Evolutionary conservation across 2,888 invertebrate species (phyloP).

Genomic region (Sylvicola fuscatus): DNA sequence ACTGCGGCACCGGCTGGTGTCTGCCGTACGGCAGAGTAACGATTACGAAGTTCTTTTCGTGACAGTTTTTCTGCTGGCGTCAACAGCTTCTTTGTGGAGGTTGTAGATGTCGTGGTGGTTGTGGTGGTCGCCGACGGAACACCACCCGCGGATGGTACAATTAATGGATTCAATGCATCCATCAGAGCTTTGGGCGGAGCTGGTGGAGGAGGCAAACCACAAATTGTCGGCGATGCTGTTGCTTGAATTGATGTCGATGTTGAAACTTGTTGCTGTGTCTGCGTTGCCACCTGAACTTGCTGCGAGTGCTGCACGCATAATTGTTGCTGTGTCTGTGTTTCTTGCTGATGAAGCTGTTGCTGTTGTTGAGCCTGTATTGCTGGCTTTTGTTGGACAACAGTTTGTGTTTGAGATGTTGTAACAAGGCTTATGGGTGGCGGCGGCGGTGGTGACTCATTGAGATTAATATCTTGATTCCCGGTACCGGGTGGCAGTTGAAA

Average conservation of each 20-base stretch:
- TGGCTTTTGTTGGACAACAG: slow-evolving; percentile 1
- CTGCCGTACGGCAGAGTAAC: slow-evolving; percentile 21
- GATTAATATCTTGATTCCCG: too few species aligned
- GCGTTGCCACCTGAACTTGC: slow-evolving; percentile 33
- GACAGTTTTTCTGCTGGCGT: slow-evolving; percentile 22
- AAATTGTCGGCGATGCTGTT: slow-evolving; percentile 9
- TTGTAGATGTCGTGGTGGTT: slow-evolving; percentile 12
- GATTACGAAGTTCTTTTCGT: slow-evolving; percentile 22
- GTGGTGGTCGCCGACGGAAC: neutral
- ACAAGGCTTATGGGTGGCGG: neutral
- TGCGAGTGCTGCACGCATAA: slow-evolving; percentile 6
- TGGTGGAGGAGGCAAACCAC: slow-evolving; percentile 10
- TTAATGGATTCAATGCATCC: neutral
- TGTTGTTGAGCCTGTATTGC: slow-evolving; percentile 11
- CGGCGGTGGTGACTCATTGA: slow-evolving; percentile 4
- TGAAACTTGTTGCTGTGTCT: slow-evolving; percentile 28
- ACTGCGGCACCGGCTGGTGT: slow-evolving; percentile 24
- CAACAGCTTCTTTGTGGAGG: slow-evolving; percentile 10
- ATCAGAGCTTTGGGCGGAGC: slow-evolving; percentile 4
- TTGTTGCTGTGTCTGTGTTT: slow-evolving; percentile 3
- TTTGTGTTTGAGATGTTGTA: slow-evolving; percentile 2
- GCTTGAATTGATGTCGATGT: slow-evolving; percentile 6
- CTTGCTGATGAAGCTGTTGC: slow-evolving; percentile 9
- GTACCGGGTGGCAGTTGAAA: slow-evolving; percentile 20
- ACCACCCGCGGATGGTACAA: neutral